phyloP scores from a whole-genome alignment of 2,797 vertebrate genomes.

The Sphenodon punctatus region DNA sequence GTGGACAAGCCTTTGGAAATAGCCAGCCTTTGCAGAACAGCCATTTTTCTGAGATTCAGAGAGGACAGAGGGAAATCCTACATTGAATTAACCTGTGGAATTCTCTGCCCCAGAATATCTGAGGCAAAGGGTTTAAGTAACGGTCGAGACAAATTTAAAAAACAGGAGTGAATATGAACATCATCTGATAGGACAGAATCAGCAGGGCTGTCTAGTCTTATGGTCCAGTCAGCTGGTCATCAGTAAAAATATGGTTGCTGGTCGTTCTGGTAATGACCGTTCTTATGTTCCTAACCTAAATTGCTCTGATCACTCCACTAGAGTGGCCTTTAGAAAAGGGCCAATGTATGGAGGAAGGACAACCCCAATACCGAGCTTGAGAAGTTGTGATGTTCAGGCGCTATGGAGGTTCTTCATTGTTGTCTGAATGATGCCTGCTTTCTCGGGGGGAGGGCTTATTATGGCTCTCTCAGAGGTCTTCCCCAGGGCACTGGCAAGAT shows the following conservation, averaged over 20 bases:
- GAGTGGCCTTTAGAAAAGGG: too few relatives aligned
- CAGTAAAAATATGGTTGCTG: too few relatives aligned
- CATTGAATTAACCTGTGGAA: background rate
- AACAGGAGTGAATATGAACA: background rate
- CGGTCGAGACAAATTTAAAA: background rate
- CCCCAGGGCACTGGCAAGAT: background rate
- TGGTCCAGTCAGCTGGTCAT: background rate
- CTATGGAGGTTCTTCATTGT: background rate
- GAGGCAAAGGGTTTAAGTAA: fast-evolving
- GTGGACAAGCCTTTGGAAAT: background rate
- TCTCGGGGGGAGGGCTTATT: too few relatives aligned
- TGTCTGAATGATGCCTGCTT: background rate
- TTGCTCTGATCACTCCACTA: background rate
- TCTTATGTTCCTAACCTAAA: too few relatives aligned
- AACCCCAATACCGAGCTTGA: too few relatives aligned
- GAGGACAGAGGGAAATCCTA: constrained; percentile 4
- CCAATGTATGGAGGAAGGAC: too few relatives aligned
- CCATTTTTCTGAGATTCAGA: background rate
- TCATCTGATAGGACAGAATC: background rate
- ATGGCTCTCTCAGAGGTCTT: background rate
- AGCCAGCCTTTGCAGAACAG: background rate
- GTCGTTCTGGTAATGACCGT: too few relatives aligned
- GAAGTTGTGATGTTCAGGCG: background rate
- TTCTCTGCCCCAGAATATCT: fast-evolving
- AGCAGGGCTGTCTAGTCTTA: background rate